Conservation (phyloP, 2,797 vertebrate species). For the Chromis chromis region DNA sequence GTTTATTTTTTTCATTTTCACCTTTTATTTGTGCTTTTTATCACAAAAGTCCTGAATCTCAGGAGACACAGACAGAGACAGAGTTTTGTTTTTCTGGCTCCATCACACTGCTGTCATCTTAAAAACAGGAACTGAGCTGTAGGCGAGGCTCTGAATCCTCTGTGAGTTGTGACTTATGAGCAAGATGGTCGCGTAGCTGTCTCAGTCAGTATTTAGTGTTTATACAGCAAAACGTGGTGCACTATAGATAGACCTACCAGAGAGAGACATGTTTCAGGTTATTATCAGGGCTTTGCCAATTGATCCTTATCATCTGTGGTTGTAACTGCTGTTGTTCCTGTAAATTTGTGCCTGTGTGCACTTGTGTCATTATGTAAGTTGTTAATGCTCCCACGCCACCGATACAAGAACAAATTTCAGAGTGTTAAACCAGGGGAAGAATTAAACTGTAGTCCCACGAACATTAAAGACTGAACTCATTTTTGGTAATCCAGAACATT, state of each 20-base stretch:
- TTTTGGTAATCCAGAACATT: too few relatives aligned
- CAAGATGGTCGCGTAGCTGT: not conserved
- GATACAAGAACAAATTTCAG: conserved; percentile 1
- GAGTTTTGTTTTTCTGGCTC: conserved; percentile 7
- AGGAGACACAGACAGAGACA: not conserved
- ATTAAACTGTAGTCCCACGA: too few relatives aligned
- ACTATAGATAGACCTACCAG: not conserved
- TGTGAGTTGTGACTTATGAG: conserved; percentile 9
- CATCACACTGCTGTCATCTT: conserved; percentile 1
- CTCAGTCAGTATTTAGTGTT: conserved; percentile 16
- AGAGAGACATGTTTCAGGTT: conserved; percentile 1
- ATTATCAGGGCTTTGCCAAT: not conserved
- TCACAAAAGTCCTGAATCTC: conserved; percentile 8
- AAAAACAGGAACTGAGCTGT: conserved; percentile 17
- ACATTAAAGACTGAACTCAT: too few relatives aligned
- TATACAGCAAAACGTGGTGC: conserved; percentile 3
- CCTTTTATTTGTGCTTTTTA: conserved; percentile 5
- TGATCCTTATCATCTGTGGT: not conserved
- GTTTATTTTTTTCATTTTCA: not conserved
- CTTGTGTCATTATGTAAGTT: not conserved
- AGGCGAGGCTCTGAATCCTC: conserved; percentile 11
- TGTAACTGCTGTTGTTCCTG: not conserved
- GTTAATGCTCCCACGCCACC: not conserved
- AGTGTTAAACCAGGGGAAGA: not conserved
- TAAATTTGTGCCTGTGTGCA: too few relatives aligned